Base-by-base conservation (phyloP, 2,113 vertebrate genomes). In the Penelope pileata region DNA sequence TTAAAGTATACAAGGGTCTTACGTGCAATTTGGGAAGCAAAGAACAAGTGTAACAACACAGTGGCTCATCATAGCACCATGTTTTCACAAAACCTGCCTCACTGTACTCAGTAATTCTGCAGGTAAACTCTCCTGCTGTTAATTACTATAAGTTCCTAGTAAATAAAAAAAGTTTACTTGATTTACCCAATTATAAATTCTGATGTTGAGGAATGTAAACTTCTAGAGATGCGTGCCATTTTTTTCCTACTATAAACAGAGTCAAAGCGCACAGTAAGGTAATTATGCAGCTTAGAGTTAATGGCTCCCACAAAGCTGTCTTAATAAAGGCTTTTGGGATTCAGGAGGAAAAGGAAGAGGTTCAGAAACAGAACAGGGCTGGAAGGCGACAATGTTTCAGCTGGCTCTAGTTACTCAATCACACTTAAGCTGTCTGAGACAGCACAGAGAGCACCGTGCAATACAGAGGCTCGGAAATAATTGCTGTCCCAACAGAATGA, bases 241-340 rank as follows among this genome's bases (percentile, higher is more conserved):
- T 47, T 94, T 54, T 54, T 29, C 68, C 47, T 80, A 54, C 82
- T 76, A 50, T 87, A 90, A 92, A 94, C 75, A 42, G 76, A 93
- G 90, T 83, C 84, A 93, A 91, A 94, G 73, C 92, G 90, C 81
- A 82, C 16, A 96, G 83, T 72, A 88, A 95, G 58, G 12, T 90
- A 95, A 96, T 95, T 96, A 96, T 82, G 93, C 95, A 94, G 88
- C 93, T 96, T 96, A 91, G 66, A 92, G 92, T 90, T 96, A 96
- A 97, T 95, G 70, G 95, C 69, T 91, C 95, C 81, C 96, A 96
- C 91, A 95, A 97, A 97, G 91, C 72, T 95, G 87, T 96, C 93
- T 96, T 95, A 98, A 96, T 97, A 97, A 96, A 98, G 94, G 90
- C 97, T 96, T 96, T 74, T 70, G 97, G 94, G 96, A 97, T 76